phyloP scores from a whole-genome alignment of 2,797 vertebrate genomes.

The Garrulus glandarius region DNA sequence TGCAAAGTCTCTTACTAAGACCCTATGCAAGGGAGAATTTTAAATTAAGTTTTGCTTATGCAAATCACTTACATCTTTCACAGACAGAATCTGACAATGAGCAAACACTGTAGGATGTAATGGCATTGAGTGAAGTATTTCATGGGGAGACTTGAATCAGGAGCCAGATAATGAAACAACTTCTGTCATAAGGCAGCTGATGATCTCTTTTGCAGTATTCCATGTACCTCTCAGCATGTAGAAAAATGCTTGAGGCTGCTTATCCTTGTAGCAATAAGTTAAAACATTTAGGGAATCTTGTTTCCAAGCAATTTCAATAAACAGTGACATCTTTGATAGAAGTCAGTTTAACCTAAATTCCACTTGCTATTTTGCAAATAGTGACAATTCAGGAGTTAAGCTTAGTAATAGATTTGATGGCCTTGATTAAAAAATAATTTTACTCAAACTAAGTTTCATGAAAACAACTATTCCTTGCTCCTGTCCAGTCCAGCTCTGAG shows the following conservation, averaged over 20 bases:
- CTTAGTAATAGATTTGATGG: not conserved
- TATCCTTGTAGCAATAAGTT: not conserved
- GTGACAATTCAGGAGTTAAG: not conserved
- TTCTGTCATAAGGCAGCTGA: constrained; percentile 5
- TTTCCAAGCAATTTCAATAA: not conserved
- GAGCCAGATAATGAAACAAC: constrained; percentile 1
- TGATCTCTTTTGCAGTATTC: not conserved
- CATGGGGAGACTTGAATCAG: not conserved
- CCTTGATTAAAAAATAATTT: not conserved
- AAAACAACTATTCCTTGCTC: not conserved
- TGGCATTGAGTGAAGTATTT: not conserved
- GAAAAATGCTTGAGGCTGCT: not conserved
- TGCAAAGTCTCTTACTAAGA: not conserved
- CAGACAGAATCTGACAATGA: not conserved
- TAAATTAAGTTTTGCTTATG: not conserved
- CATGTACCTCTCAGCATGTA: not conserved
- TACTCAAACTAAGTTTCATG: not conserved
- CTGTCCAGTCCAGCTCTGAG: not conserved
- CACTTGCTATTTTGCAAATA: not conserved
- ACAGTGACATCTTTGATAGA: not conserved
- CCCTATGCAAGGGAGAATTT: not conserved
- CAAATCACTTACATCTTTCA: not conserved
- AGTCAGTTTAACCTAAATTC: not conserved
- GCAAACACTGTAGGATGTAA: not conserved
- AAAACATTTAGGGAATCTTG: not conserved